Evolutionary conservation across 2,113 vertebrate species (phyloP), one percentile per base, ranked within the genome.

Genomic region (Turnix velox): DNA sequence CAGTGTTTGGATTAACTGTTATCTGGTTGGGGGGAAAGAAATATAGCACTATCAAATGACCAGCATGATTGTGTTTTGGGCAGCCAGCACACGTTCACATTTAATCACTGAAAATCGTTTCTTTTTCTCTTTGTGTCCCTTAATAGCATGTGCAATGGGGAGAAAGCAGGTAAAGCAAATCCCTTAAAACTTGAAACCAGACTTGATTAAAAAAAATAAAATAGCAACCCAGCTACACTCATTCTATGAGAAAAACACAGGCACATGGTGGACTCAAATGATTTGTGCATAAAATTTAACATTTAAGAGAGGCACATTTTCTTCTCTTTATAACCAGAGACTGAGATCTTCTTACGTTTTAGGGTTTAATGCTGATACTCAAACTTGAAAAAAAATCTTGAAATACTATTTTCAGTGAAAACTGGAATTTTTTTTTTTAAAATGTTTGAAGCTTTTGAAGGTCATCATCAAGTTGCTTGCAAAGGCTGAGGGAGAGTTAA

Each of bases 381-480:
- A 39, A 59, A 33, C 4, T 1, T 33, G 30, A 25, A 52, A 55
- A 33, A 84, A 48, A 72, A 20, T 67, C 11, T 14, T 33, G 18
- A 65, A 79, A 33, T 68, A 18, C 14, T 67, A 5, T 28, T 76
- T 78, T 42, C 43, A 45, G 37, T 28, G 33, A 57, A 20, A 88
- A 48, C 23, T 35, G 33, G 42, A 11, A 12, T 3, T 0, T 9
- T 8, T 16, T 42, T 74, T 86, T 74, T 86, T 30, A 2, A 90
- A 68, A 61, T 24, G 20, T 42, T 73, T 74, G 18, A 24, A 5
- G 39, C 84, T 94, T 94, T 86, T 87, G 86, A 92, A 95, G 77
- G 87, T 91, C 76, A 7, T 68, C 6, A 3, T 67, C 18, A n/a
- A 65, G 59, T 74, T 91, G 86, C 40, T 51, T 55, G 40, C 72